Conservation (phyloP, 2,888 invertebrate genomes). For the Agrilus cyanescens region DNA sequence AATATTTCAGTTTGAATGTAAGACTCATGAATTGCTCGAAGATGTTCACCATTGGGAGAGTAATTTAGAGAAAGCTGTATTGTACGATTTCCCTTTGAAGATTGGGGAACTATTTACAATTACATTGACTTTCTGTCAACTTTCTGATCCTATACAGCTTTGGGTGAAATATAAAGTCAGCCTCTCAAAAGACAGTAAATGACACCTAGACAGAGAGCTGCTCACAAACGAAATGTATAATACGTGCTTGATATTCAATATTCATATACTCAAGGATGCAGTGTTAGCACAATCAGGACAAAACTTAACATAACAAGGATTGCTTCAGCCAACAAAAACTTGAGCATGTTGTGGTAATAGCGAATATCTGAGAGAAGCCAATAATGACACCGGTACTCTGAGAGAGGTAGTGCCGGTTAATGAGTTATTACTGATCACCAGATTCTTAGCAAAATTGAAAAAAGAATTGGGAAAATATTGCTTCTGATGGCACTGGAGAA, state of each 20-base stretch:
- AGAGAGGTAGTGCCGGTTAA: neutral
- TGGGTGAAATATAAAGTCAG: slow-evolving; percentile 16
- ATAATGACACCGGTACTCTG: neutral
- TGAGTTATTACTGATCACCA: neutral
- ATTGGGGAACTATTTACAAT: slow-evolving; percentile 17
- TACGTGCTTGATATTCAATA: neutral
- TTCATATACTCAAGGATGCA: neutral
- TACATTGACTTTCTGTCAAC: slow-evolving; percentile 13
- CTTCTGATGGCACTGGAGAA: slow-evolving; percentile 28
- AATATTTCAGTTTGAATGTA: too few relatives aligned
- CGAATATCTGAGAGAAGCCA: neutral
- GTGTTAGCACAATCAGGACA: neutral
- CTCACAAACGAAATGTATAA: slow-evolving; percentile 2
- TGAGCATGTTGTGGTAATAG: neutral
- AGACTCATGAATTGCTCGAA: too few relatives aligned
- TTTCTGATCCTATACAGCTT: slow-evolving; percentile 14
- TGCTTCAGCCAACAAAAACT: neutral
- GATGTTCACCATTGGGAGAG: too few relatives aligned
- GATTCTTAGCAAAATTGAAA: too few relatives aligned
- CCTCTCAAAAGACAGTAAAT: slow-evolving; percentile 13
- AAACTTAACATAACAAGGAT: neutral
- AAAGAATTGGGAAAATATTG: too few relatives aligned
- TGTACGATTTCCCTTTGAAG: slow-evolving; percentile 12
- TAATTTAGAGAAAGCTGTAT: too few relatives aligned
- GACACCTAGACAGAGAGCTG: too few relatives aligned